phyloP scores from a whole-genome alignment of 1,140 invertebrate genomes.

The Heliconius himera region DNA sequence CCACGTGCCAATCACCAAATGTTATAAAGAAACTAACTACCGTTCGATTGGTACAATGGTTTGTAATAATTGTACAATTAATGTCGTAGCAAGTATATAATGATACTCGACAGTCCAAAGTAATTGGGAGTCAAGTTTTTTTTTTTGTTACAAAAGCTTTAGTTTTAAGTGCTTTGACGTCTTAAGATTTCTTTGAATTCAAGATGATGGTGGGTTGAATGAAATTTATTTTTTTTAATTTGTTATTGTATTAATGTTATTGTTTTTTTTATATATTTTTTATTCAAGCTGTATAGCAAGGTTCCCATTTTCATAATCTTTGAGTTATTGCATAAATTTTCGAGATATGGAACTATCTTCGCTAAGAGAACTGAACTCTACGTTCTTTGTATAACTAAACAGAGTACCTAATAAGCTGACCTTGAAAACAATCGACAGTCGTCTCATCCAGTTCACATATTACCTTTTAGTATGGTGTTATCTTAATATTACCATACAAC shows the following conservation, averaged over 20 bases:
- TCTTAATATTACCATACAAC: background rate
- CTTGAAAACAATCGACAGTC: too few relatives aligned
- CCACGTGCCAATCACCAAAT: constrained; percentile 73
- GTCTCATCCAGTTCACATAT: background rate
- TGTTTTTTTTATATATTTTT: too few relatives aligned
- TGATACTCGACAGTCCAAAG: constrained; percentile 64
- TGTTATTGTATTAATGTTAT: background rate
- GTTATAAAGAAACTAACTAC: constrained; percentile 74
- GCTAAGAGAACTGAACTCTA: too few relatives aligned
- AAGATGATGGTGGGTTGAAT: background rate
- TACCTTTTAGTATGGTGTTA: background rate
- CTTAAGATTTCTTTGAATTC: background rate
- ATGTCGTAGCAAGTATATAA: constrained; percentile 64
- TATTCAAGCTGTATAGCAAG: too few relatives aligned
- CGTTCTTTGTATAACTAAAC: too few relatives aligned
- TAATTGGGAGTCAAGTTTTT: constrained; percentile 71
- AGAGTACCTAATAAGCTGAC: too few relatives aligned
- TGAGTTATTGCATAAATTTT: too few relatives aligned
- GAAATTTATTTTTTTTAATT: background rate
- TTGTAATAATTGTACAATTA: constrained; percentile 79
- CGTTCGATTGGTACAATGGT: constrained; percentile 72
- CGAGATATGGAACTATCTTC: too few relatives aligned
- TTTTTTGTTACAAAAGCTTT: constrained; percentile 25
- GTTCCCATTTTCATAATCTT: too few relatives aligned
- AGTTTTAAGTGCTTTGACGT: constrained; percentile 1